phyloP scores from a whole-genome alignment of 1,140 invertebrate genomes.

The Agrilus planipennis region DNA sequence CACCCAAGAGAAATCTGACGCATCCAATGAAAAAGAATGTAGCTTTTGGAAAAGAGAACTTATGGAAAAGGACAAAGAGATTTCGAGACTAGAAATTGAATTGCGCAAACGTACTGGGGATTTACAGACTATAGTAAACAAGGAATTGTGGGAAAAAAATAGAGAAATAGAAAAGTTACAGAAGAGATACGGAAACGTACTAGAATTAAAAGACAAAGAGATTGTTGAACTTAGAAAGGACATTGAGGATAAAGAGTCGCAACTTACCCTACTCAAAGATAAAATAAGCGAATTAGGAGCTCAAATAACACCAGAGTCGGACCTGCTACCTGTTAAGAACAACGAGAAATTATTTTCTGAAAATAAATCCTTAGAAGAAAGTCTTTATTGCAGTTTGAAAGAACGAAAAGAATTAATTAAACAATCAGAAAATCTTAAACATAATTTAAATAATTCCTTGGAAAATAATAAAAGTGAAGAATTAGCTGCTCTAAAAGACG shows the following conservation, averaged over 20 bases:
- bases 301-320: slow-evolving; percentile 11
- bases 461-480: slow-evolving; percentile 12
- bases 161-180: slow-evolving; percentile 55
- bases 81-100: slow-evolving; percentile 43
- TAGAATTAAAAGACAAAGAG: slow-evolving; percentile 30
- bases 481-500: slow-evolving; percentile 25
- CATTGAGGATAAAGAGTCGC: slow-evolving; percentile 25
- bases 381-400: slow-evolving; percentile 21
- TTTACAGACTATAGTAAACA: slow-evolving; percentile 52
- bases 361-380: slow-evolving; percentile 18
- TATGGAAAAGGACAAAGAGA: slow-evolving; percentile 39
- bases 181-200: slow-evolving; percentile 17
- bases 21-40: slow-evolving; percentile 19
- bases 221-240: slow-evolving; percentile 26
- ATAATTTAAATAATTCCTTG: slow-evolving; percentile 19
- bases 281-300: slow-evolving; percentile 29
- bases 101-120: slow-evolving; percentile 49
- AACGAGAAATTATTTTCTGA: slow-evolving; percentile 10
- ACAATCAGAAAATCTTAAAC: slow-evolving; percentile 24
- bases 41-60: slow-evolving; percentile 27
- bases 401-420: slow-evolving; percentile 19
- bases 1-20: neutral
- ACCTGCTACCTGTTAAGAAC: neutral
- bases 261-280: slow-evolving; percentile 28
- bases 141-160: slow-evolving; percentile 58